These are phyloP conservation scores for Zhuqinia jingwanae DNA, from an alignment of 2,888 invertebrate species.

Conservation along the genomic window DNA sequence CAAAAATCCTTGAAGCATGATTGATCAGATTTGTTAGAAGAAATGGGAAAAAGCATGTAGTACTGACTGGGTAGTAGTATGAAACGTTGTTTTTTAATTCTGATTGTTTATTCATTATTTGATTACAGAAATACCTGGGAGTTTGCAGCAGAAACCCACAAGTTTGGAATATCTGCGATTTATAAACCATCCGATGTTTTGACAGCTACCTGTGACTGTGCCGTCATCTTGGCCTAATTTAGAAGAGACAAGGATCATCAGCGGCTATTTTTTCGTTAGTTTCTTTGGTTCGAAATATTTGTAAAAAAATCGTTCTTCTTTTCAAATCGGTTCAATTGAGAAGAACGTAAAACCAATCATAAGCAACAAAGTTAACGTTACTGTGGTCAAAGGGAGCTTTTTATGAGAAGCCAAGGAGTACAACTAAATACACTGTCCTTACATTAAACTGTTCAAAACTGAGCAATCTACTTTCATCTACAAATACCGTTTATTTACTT, in stretches of 20 bases:
- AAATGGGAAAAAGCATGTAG: too few relatives aligned
- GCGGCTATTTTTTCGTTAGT: not conserved
- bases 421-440: not conserved
- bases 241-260: not conserved
- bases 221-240: not conserved
- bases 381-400: constrained; percentile 1
- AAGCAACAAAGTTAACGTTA: too few relatives aligned
- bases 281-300: constrained; percentile 5
- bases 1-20: too few relatives aligned
- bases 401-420: constrained; percentile 4
- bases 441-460: not conserved
- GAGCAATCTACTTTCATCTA: constrained; percentile 17
- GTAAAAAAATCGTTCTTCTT: not conserved
- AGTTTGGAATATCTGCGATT: too few relatives aligned
- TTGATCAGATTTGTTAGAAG: too few relatives aligned
- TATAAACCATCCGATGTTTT: too few relatives aligned
- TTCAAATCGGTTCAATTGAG: not conserved
- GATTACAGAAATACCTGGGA: too few relatives aligned
- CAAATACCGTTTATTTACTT: too few relatives aligned
- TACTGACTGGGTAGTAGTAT: too few relatives aligned
- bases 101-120: too few relatives aligned
- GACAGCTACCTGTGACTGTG: not conserved
- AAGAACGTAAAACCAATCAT: not conserved
- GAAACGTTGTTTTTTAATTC: too few relatives aligned
- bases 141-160: too few relatives aligned